Conservation (phyloP, 2,888 invertebrate genomes). For the Aproaerema taeniolella region DNA sequence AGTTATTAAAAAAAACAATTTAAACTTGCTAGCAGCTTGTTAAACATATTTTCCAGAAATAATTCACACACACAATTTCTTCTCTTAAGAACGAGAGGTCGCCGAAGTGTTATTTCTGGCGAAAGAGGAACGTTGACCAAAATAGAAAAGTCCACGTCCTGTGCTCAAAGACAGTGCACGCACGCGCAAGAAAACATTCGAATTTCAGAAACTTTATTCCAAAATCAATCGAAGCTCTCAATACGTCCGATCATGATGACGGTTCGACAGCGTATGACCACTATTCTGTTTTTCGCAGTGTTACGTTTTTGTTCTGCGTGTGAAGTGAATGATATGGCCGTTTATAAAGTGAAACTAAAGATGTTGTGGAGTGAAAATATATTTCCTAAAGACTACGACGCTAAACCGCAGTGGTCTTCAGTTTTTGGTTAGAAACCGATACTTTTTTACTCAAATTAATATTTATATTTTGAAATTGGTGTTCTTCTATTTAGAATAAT, state of each 20-base stretch:
- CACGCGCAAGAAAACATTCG: conserved; percentile 31
- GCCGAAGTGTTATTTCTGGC: conserved; percentile 66
- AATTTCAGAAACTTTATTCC: conserved; percentile 26
- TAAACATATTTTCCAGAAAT: too few relatives aligned
- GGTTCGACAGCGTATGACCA: conserved; percentile 40
- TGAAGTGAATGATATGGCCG: conserved; percentile 87
- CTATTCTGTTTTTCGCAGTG: conserved; percentile 56
- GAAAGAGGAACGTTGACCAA: conserved; percentile 49
- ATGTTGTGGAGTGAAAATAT: conserved; percentile 92
- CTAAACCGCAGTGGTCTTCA: conserved; percentile 95
- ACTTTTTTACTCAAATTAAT: too few relatives aligned
- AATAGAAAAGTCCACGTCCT: conserved; percentile 71
- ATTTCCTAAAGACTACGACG: conserved; percentile 94
- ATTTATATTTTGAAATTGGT: too few relatives aligned
- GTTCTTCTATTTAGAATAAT: too few relatives aligned
- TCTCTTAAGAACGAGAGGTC: conserved; percentile 42
- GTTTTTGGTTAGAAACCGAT: conserved; percentile 89
- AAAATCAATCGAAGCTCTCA: conserved; percentile 8
- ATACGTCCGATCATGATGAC: conserved; percentile 42
- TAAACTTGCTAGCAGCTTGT: too few relatives aligned
- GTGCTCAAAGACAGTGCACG: conserved; percentile 54
- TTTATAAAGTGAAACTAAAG: conserved; percentile 90
- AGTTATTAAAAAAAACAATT: too few relatives aligned
- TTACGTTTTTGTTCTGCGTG: conserved; percentile 61
- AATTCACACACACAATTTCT: too few relatives aligned